Evolutionary conservation across 2,797 vertebrate genomes (phyloP), one percentile per base, ranked within the genome.

Genomic region (Rhodeus uyekii): DNA sequence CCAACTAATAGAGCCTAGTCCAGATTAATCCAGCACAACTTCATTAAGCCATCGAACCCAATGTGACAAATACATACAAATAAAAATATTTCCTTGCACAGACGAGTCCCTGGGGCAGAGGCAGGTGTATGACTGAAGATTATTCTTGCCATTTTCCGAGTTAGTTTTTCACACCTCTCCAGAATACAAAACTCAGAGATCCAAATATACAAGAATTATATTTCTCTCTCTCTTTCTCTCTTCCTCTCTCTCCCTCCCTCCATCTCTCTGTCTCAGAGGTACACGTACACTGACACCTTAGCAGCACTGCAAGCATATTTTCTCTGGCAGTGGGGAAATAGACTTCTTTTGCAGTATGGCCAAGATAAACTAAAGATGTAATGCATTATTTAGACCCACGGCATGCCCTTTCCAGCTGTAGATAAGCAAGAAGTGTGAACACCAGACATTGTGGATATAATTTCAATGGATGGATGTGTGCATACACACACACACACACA

Each of bases 101-200:
- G 16, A 27, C 82, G 71, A 44, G 60, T 92, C 89, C 89, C 90
- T 72, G 78, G 88, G 90, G 92, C 90, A 89, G 83, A 88, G 82
- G 90, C 90, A 92, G 91, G 89, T 93, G 90, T 84, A 87, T 80
- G 87, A 86, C 88, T 84, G 84, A 86, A 90, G 86, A 90, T 91
- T 92, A 90, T 87, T 83, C 86, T 34, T 84, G 80, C 84, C 83
- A 83, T 83, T 90, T 88, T 75, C 67, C 87, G 83, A 55, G 68
- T 38, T 85, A 86, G 80, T 81, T 82, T 9, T 79, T 58, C 76
- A 73, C 81, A 61, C 65, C 63, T 84, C 84, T 87, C 79, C 60
- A 63, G 63, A 87, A 89, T 85, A 60, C 85, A 78, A 27, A 83
- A 87, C 86, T 86, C 75, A 80, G 77, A 80, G 84, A 88, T 91